Evolutionary conservation across 1,140 invertebrate species (phyloP).

Genomic region (Conopomorpha cramerella): DNA sequence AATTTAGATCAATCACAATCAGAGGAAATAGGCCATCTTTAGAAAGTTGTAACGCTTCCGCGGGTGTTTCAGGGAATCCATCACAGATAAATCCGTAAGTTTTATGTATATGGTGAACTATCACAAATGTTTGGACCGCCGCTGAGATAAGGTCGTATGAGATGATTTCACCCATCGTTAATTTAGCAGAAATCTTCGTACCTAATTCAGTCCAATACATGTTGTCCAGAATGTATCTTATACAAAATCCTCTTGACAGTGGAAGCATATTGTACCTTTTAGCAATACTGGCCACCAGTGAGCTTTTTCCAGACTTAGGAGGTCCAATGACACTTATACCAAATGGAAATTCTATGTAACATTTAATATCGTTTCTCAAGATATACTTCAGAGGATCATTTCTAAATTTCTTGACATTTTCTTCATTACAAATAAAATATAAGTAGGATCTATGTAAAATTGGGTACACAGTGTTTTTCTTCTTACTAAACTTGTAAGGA

Average conservation of each 20-base stretch:
- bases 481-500: slow-evolving; percentile 51
- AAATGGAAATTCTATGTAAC: slow-evolving; percentile 62
- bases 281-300: slow-evolving; percentile 61
- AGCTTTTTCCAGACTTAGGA: slow-evolving; percentile 83
- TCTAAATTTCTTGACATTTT: slow-evolving; percentile 52
- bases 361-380: slow-evolving; percentile 19
- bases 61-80: slow-evolving; percentile 57
- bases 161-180: slow-evolving; percentile 39
- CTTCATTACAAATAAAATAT: slow-evolving; percentile 60
- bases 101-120: slow-evolving; percentile 43
- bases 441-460: slow-evolving; percentile 61
- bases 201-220: slow-evolving; percentile 51
- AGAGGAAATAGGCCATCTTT: slow-evolving; percentile 56
- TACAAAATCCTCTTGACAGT: slow-evolving; percentile 52
- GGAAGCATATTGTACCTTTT: slow-evolving; percentile 53
- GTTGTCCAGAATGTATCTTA: slow-evolving; percentile 50
- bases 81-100: slow-evolving; percentile 62
- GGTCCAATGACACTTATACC: slow-evolving; percentile 81
- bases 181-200: slow-evolving; percentile 21
- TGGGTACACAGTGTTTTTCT: slow-evolving; percentile 41
- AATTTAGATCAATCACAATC: slow-evolving; percentile 56
- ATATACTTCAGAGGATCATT: slow-evolving; percentile 61
- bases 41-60: slow-evolving; percentile 48
- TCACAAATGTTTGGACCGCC: slow-evolving; percentile 50
- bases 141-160: slow-evolving; percentile 40